Conservation (phyloP, 2,113 vertebrate genomes). For the Sminthopsis crassicaudata region DNA sequence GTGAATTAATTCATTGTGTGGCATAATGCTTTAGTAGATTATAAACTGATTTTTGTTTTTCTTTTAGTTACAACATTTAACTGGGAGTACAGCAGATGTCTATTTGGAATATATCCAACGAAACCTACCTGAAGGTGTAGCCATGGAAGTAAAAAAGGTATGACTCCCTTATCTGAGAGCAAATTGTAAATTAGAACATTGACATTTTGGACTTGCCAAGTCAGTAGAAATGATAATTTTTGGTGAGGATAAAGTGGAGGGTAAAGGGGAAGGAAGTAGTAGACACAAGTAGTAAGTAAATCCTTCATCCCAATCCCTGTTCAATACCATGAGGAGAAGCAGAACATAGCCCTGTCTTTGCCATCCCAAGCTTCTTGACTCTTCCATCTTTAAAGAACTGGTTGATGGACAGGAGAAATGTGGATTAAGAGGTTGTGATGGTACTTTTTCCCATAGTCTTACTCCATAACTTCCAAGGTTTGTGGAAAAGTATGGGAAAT, state of each 20-base stretch:
- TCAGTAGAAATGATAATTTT: neutral
- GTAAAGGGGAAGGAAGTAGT: neutral
- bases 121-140: conserved; percentile 96
- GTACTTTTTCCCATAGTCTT: neutral
- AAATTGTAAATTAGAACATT: neutral
- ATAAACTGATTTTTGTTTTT: neutral
- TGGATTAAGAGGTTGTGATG: too few relatives aligned
- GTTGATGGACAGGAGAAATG: neutral
- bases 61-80: conserved; percentile 90
- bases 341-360: neutral
- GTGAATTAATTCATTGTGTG: neutral
- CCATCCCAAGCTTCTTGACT: neutral
- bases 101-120: conserved; percentile 98
- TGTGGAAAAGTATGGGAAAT: neutral
- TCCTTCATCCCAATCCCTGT: neutral
- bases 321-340: neutral
- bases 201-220: accelerated
- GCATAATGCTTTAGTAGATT: neutral
- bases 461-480: neutral
- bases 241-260: too few relatives aligned
- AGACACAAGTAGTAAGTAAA: neutral
- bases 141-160: conserved; percentile 97
- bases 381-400: neutral
- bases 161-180: neutral
- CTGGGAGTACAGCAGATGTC: conserved; percentile 91